Base-by-base conservation (phyloP, 2,888 invertebrate genomes). In the Cosmia pyralina region DNA sequence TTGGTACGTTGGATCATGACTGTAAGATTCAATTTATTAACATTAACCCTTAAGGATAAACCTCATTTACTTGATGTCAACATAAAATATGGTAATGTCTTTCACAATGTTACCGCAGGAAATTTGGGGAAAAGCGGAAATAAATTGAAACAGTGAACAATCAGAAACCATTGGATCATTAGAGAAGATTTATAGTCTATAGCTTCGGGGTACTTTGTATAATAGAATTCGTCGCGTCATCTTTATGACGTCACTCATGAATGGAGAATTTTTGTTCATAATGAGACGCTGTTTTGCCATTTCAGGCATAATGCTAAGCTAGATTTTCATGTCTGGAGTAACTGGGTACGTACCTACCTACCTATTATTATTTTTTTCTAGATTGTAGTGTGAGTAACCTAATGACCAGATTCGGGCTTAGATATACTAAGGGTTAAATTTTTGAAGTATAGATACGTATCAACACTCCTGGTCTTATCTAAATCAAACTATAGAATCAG, bases 61-160 rank as follows among this genome's bases (percentile, higher is more conserved):
- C 80, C 90, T 89, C 89, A 81, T 81, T 81, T 70, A 89, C 85
- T 89, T 81, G 83, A 84, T 86, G 90, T 88, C 72, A 84, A 79
- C 89, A 84, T 90, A 89, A 92, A 90, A 90, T 90, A 92, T 89
- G 88, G 85, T 90, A 89, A 90, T 89, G 89, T 81, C 86, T 89
- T 88, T 88, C 84, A 85, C 85, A 28, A 66, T 19, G 57, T 69
- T 71, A 75, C 80, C 66, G 60, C 83, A 68, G 57, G 65, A 83
- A 85, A 85, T 83, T 84, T 84, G 75, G 82, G 82, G 86, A 82
- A 87, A 87, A 81, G 82, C 79, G 88, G 85, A 86, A 86, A 88
- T 90, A 88, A 89, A 90, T 90, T 90, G 84, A 79, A 87, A 86
- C 85, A 81, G 72, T 38, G 70, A 85, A 85, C 87, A 87, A 89